These are phyloP conservation scores for Drosophila lacertosa DNA, from an alignment of 1,140 invertebrate species.

Conservation along the genomic window DNA sequence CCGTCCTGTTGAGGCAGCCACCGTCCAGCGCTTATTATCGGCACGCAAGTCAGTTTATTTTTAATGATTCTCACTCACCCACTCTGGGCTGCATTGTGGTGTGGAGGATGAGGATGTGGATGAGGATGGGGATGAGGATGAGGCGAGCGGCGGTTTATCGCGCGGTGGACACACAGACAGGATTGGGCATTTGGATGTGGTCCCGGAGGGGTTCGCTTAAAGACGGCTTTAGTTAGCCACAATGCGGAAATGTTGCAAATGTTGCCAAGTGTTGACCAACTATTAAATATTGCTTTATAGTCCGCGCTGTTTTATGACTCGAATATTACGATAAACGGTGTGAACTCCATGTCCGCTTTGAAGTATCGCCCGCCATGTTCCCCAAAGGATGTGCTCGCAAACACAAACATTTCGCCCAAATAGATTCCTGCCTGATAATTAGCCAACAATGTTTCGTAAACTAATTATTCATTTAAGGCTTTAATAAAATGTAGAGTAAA, in stretches of 20 bases:
- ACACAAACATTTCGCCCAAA: not conserved
- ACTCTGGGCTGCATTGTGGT: conserved; percentile 51
- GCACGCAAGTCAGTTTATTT: conserved; percentile 84
- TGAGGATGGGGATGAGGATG: conserved; percentile 31
- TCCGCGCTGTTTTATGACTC: conserved; percentile 67
- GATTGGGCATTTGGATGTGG: conserved; percentile 44
- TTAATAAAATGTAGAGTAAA: no score
- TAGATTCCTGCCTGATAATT: not conserved
- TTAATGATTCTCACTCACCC: conserved; percentile 83
- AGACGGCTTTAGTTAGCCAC: conserved; percentile 42
- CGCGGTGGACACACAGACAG: conserved; percentile 65
- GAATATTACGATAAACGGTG: conserved; percentile 55
- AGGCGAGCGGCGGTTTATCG: conserved; percentile 65
- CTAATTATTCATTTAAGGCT: no score
- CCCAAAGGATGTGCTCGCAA: conserved; percentile 21
- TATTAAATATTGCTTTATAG: conserved; percentile 73
- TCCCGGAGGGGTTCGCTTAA: conserved; percentile 40
- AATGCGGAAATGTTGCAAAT: conserved; percentile 74
- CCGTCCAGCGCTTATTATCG: conserved; percentile 73
- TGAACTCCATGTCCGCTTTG: conserved; percentile 36
- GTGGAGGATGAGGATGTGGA: no score
- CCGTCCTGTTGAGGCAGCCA: conserved; percentile 12
- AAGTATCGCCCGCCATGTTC: conserved; percentile 17
- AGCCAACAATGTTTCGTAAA: no score
- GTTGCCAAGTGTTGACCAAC: conserved; percentile 66